Base-by-base conservation (phyloP, 2,113 vertebrate species). In the Leptobrachium leishanense region DNA sequence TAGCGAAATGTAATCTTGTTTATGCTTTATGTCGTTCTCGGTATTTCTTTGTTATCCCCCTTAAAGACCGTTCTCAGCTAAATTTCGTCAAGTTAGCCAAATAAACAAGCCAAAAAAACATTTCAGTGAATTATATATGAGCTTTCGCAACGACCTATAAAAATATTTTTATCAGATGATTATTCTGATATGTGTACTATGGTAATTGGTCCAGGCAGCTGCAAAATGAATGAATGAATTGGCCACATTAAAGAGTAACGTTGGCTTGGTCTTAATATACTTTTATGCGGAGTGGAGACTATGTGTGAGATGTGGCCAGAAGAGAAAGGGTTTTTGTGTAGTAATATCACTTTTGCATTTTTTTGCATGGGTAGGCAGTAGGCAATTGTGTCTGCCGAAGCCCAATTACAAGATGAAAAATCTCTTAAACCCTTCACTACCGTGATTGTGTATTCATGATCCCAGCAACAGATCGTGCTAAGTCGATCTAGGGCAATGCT, bases 91-190 rank as follows among this genome's bases (percentile, higher is more conserved):
- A 12, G 53, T 43, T 9, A n/a, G 44, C 41, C 63, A 79, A 64
- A 63, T 59, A 80, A 80, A 73, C 63, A 80, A 67, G 50, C 41
- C 41, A 59, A 80, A n/a, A 44, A 65, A 43, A n/a, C 3, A 13
- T 43, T 57, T 79, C 54, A 73, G 40, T 44, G 5, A 2, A 12
- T 13, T 15, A n/a, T 53, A 46, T 57, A 66, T 53, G 5, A n/a
- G 7, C 40, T 40, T 43, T 43, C 7, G 15, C 40, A 42, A 10
- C 13, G 50, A 40, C 54, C 77, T 67, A 68, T 59, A 40, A 50
- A 66, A 31, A 44, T 15, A 43, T 39, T 65, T 78, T 72, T 54
- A 79, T 20, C 31, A 62, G 20, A 11, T 40, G 42, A 13, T 54
- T 66, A 15, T 62, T 68, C 68, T 68, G 43, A 66, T 46, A 8